Conservation (phyloP, 2,797 vertebrate species). For the Coccyzus lansbergi region DNA sequence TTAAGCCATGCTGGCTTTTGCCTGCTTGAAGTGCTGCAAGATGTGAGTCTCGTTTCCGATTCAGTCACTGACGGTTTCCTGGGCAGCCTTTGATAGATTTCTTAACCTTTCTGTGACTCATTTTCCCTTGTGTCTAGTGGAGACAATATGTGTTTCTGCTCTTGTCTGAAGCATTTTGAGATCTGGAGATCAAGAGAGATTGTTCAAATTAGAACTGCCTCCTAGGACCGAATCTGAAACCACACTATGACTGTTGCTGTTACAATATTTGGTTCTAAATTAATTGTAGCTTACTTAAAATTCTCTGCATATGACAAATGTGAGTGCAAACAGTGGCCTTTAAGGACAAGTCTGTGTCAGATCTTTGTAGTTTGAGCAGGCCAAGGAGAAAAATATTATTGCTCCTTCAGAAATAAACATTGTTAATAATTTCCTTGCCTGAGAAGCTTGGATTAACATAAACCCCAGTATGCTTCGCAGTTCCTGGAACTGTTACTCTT, state of each 20-base stretch:
- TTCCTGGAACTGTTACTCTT: not conserved
- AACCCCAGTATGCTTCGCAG: not conserved
- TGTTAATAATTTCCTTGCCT: not conserved
- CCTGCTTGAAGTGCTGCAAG: not conserved
- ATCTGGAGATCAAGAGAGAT: not conserved
- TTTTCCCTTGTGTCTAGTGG: slow-evolving; percentile 28
- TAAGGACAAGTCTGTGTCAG: not conserved
- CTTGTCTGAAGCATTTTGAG: not conserved
- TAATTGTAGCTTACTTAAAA: not conserved
- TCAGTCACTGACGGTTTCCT: slow-evolving; percentile 42
- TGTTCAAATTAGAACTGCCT: not conserved
- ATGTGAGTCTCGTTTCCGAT: not conserved
- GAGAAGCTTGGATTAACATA: not conserved
- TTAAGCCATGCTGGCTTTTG: not conserved
- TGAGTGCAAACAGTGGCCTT: not conserved
- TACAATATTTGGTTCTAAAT: not conserved
- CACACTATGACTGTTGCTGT: not conserved
- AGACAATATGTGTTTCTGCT: slow-evolving; percentile 1
- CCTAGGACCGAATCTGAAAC: not conserved
- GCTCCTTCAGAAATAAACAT: slow-evolving; percentile 34
- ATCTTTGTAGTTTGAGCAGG: not conserved
- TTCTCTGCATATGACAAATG: not conserved
- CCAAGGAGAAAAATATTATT: not conserved
- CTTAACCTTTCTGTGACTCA: slow-evolving; percentile 58
- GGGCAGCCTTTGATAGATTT: slow-evolving; percentile 40